Evolutionary conservation across 1,140 invertebrate genomes (phyloP).

Genomic region (Heliconius himera): DNA sequence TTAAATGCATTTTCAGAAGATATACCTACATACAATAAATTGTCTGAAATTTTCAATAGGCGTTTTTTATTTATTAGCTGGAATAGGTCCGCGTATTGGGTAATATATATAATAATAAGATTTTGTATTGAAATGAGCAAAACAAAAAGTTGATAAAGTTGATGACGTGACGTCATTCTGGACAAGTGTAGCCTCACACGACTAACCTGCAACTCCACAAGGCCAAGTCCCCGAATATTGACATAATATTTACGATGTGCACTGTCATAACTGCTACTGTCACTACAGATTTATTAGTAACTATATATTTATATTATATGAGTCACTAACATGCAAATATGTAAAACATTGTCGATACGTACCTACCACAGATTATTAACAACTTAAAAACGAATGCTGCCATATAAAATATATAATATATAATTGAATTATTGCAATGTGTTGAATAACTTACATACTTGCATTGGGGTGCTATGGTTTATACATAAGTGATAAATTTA

Average conservation of each 20-base stretch:
- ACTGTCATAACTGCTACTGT: conserved; percentile 79
- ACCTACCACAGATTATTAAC: conserved; percentile 72
- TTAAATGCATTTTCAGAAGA: conserved; percentile 79
- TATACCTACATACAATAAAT: conserved; percentile 76
- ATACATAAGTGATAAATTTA: conserved; percentile 79
- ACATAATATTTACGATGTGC: conserved; percentile 76
- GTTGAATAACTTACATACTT: conserved; percentile 79
- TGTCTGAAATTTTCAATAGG: conserved; percentile 74
- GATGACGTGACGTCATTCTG: conserved; percentile 78
- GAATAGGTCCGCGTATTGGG: conserved; percentile 49
- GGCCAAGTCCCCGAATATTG: conserved; percentile 80
- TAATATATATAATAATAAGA: conserved; percentile 16
- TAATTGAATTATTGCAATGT: conserved; percentile 60
- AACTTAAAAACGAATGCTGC: conserved; percentile 72
- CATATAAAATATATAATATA: conserved; percentile 57
- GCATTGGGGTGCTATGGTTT: conserved; percentile 80
- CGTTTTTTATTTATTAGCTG: conserved; percentile 73
- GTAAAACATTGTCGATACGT: conserved; percentile 70
- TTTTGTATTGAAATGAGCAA: background rate
- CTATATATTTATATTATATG: conserved; percentile 81
- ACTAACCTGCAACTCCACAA: conserved; percentile 82
- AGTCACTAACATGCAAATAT: conserved; percentile 82
- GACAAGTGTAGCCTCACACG: conserved; percentile 77
- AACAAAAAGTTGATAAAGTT: conserved; percentile 71
- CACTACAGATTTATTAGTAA: conserved; percentile 78